Evolutionary conservation across 2,797 vertebrate species (phyloP).

Genomic region (Ambastaia sidthimunki): DNA sequence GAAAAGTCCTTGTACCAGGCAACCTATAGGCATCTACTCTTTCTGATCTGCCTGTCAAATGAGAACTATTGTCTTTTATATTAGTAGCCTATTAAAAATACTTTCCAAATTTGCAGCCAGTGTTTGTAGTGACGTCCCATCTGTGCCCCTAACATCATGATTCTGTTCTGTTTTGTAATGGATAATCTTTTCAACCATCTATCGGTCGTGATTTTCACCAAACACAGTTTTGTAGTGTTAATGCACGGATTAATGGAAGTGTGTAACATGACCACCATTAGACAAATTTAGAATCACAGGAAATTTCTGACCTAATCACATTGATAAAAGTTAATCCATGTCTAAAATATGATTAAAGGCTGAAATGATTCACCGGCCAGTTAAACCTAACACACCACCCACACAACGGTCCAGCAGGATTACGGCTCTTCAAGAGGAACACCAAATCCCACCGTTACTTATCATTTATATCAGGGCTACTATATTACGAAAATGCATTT

Average conservation of each 20-base stretch:
- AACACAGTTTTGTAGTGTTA: conserved; percentile 46
- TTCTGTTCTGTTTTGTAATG: conserved; percentile 50
- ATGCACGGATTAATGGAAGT: conserved; percentile 49
- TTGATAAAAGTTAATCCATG: conserved; percentile 58
- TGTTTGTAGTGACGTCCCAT: conserved; percentile 26
- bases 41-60: background rate
- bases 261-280: conserved; percentile 56
- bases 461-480: conserved; percentile 3
- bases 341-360: conserved; percentile 50
- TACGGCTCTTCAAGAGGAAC: conserved; percentile 9
- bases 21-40: background rate
- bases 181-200: conserved; percentile 49
- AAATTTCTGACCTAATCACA: conserved; percentile 54
- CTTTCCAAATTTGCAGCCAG: conserved; percentile 7
- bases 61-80: background rate
- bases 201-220: conserved; percentile 33
- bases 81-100: background rate
- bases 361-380: conserved; percentile 49
- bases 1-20: background rate
- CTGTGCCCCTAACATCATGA: conserved; percentile 29
- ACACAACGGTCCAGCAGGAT: conserved; percentile 38
- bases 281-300: conserved; percentile 59
- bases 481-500: conserved; percentile 5
- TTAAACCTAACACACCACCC: conserved; percentile 34
- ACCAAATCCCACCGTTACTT: background rate